Evolutionary conservation across 1,140 invertebrate genomes (phyloP), one percentile per base, ranked within the genome.

Genomic region (Marisa cornuarietis): DNA sequence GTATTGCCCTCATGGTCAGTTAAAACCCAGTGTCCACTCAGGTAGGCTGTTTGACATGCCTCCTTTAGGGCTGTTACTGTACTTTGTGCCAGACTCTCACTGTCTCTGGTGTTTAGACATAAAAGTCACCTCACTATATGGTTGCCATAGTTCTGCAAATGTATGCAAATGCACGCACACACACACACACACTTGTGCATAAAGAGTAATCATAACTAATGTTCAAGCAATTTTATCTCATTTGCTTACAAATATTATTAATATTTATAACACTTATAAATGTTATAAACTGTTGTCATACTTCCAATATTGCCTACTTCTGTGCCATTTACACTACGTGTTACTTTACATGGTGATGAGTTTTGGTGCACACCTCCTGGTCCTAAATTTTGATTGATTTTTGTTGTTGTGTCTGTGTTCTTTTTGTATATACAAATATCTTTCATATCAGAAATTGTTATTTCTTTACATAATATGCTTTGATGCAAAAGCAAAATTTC

Each of bases 11-110:
- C 93, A 79, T 93, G 93, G 73, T 87, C 86, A 16, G 83, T 83
- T 83, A 93, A 93, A 51, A 95, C 93, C 95, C 95, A 95, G 86
- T 93, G 93, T 52, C 95, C 95, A 82, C 93, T 92, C 66, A 95
- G 92, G 83, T 95, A 95, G 22, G 94, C 94, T 18, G 94, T 95
- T 87, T 93, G 93, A 62, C 94, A 94, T 26, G 95, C 95, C 89
- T 96, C 95, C 18, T 94, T 94, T 78, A 96, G 90, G 16, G 94
- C 95, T 85, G 92, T 94, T 42, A 94, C 93, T 52, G 94, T 94
- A 82, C 93, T 93, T 61, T 85, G 66, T 52, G 76, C 79, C 76
- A 85, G 78, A 54, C 81, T 85, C 90, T 94, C 93, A 83, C 91
- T 87, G 90, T 93, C 91, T 90, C 86, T 86, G 77, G 9, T 82